A percentile compares a stretch with the other conserved stretches of the same genome.
phyloP scores from a whole-genome alignment of 2,113 vertebrate species.

The Daubentonia madagascariensis region DNA sequence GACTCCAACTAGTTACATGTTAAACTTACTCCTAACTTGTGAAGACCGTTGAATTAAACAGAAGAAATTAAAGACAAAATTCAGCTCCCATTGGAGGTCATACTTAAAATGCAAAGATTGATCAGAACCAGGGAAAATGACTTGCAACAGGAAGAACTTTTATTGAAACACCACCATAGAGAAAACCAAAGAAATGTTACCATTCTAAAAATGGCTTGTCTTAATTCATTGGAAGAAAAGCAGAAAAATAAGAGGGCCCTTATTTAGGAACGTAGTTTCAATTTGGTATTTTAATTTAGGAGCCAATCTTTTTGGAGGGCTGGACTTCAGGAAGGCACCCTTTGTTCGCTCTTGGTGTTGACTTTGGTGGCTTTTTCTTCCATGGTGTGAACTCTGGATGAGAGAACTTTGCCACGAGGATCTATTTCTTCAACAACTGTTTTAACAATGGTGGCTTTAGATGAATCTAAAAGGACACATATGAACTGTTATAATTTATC shows the following conservation, averaged over 20 bases:
- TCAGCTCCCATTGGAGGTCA: neutral
- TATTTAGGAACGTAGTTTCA: neutral
- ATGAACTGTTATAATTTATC: neutral
- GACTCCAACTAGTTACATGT: neutral
- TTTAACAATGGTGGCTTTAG: conserved; percentile 69
- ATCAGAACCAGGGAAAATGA: neutral
- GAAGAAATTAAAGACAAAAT: neutral
- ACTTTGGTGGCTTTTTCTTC: conserved; percentile 71
- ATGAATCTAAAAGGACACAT: conserved; percentile 42
- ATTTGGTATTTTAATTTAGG: neutral
- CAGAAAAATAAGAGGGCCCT: neutral
- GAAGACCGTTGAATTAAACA: neutral
- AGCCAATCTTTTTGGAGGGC: neutral
- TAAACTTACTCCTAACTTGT: neutral
- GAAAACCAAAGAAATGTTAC: conserved; percentile 18
- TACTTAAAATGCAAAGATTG: conserved; percentile 37
- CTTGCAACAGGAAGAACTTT: conserved; percentile 65
- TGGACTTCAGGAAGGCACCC: conserved; percentile 35
- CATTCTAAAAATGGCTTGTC: conserved; percentile 29
- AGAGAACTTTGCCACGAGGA: conserved; percentile 60
- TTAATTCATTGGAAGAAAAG: neutral
- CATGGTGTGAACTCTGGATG: conserved; percentile 62
- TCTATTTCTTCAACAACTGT: conserved; percentile 75
- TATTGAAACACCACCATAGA: conserved; percentile 60
- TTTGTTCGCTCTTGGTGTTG: conserved; percentile 56